phyloP scores from a whole-genome alignment of 2,888 invertebrate species.

The Pachydiplax longipennis region DNA sequence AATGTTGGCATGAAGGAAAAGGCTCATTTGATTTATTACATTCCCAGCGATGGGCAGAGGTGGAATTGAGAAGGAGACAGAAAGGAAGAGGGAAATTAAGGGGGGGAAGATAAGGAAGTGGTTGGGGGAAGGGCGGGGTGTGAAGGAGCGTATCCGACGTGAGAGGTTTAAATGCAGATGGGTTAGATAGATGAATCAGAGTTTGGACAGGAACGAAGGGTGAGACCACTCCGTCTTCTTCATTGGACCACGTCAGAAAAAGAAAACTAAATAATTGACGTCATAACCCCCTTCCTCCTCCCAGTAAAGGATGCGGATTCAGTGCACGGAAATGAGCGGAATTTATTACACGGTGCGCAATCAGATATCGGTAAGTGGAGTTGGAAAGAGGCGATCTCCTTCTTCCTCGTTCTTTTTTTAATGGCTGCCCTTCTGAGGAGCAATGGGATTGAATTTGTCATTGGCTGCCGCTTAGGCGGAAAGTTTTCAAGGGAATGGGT shows the following conservation, averaged over 20 bases:
- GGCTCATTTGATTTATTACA: slow-evolving; percentile 36
- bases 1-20: background rate
- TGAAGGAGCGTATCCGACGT: background rate
- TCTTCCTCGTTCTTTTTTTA: slow-evolving; percentile 17
- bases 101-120: background rate
- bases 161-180: slow-evolving; percentile 26
- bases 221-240: slow-evolving; percentile 20
- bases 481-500: background rate
- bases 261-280: slow-evolving; percentile 27
- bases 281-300: background rate
- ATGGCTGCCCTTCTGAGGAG: background rate
- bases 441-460: slow-evolving; percentile 19
- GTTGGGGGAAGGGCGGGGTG: background rate
- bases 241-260: slow-evolving; percentile 1
- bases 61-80: background rate
- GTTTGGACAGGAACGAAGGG: background rate
- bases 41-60: slow-evolving; percentile 8
- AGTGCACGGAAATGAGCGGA: slow-evolving; percentile 18
- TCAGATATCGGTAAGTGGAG: slow-evolving; percentile 31
- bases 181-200: slow-evolving; percentile 36
- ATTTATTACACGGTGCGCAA: slow-evolving; percentile 34
- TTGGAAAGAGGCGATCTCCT: background rate
- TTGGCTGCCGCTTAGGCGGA: background rate
- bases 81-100: background rate
- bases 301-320: background rate